Evolutionary conservation across 2,113 vertebrate species (phyloP), one percentile per base, ranked within the genome.

Genomic region (Plestiodon gilberti): DNA sequence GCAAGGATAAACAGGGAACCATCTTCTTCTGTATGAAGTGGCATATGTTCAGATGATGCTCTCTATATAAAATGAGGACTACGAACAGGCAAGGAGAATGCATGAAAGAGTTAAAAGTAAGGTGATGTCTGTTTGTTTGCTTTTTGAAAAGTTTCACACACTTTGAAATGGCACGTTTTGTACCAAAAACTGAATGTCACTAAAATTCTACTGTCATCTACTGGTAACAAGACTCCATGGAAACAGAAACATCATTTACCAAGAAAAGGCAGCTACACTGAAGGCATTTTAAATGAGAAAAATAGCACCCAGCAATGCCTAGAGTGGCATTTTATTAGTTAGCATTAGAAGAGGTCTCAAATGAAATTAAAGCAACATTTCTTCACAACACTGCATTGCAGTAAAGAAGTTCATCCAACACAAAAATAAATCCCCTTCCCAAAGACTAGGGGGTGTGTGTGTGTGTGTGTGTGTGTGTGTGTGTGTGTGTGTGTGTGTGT

Each of bases 161-260:
- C 30, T 69, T 69, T 33, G 38, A 25, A 48, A 43, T 48, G 74
- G 13, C 43, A 52, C 1, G 23, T 38, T 76, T 30, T 76, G 74
- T 3, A 30, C 25, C 4, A 30, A 30, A 52, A 76, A 17, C 11
- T 14, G 23, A 52, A 52, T 25, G 11, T 52, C 1, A 52, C 40
- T 17, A n/a, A 52, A 76, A 52, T 30, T 25, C 74, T 43, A 48
- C 40, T 28, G 13, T 25, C 25, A 13, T 62, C 71, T 87, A 87
- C 86, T 93, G 91, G 59, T 87, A 81, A 91, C 78, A 83, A 87
- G 94, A 88, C 91, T 83, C 93, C 94, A 90, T 93, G 81, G 89
- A 95, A 96, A 95, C 90, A 17, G 89, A 87, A 94, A 92, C 93
- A 89, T 83, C 70, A 84, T 90, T 93, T 90, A 90, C 87, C 69